Base-by-base conservation (phyloP, 2,888 invertebrate species). In the Calameuta pallipes region DNA sequence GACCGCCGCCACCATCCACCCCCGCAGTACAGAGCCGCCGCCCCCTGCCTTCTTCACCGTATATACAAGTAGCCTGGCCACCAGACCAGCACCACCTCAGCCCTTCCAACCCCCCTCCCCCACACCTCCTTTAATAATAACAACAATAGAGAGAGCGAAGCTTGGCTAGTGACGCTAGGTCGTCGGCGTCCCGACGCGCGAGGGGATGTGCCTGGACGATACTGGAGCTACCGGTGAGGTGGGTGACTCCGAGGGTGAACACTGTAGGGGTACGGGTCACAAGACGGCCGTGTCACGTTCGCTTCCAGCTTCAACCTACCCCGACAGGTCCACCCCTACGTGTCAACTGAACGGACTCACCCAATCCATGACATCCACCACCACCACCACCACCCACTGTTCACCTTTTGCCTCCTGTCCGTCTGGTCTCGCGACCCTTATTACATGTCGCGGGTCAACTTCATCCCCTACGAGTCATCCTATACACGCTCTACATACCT, bases 251-350 rank as follows among this genome's bases (percentile, higher is more conserved):
- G 79, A 75, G 75, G 76, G 73, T 78, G 79, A 68, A 79, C 31
- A 71, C 76, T 80, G 77, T 85, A 85, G 85, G 88, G 88, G 33
- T 84, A 84, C 85, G 88, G 88, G 88, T 89, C 90, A 87, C 89
- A 91, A 91, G 90, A 90, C 90, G 90, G 85, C 88, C 90, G 88
- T 88, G 91, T 90, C 90, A 91, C 90, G 90, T 91, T 88, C 90
- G 88, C 87, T 87, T 87, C 85, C 87, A 87, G 87, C 87, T 85
- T 88, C 89, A 85, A 86, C 89, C 88, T 84, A 83, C 87, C 85
- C 83, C 85, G 87, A 87, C 88, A 86, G 87, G 85, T 87, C 85
- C 88, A 85, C 88, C 87, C 84, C 84, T 56, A 85, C 88, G 87
- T 87, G 87, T 87, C 89, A 87, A 86, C 84, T 9, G 56, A 56